Evolutionary conservation across 1,140 invertebrate genomes (phyloP), one percentile per base, ranked within the genome.

Genomic region (Zophobas morio): DNA sequence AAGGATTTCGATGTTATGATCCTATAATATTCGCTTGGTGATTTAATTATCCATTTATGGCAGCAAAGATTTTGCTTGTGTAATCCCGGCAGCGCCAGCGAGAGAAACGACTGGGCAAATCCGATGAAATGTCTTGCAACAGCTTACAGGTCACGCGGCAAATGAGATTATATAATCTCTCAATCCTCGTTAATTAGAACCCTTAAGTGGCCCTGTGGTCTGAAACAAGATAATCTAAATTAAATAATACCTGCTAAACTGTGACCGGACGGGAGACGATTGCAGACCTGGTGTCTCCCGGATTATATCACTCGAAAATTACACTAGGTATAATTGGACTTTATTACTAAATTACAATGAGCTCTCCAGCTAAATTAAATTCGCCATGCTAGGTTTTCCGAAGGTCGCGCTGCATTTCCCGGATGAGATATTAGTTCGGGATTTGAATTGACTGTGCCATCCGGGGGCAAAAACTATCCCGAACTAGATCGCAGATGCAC

Each of bases 121-220:
- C 63, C 74, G 34, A 70, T 74, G 60, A 70, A 79, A 76, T 76
- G 77, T 79, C 74, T 76, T 76, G 73, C 74, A 79, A 79, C 63
- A 56, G 66, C 63, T 76, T 75, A 72, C 54, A 79, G 77, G 77
- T 76, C 77, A 72, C 60, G 63, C 77, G 66, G 63, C 36, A 75
- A 79, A 79, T 51, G 73, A 79, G 77, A 79, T 79, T 75, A 79
- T 79, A 79, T 76, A 79, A 79, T 79, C 77, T 76, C 74, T 63
- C 63, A 72, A 76, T 74, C 77, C 73, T 75, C 74, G 77, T 74
- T 78, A 78, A 78, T 78, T 78, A 78, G 60, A 71, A 66, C 63
- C 39, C 46, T 78, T 70, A 78, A 78, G 70, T 75, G 60, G 74
- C 56, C 77, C 63, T 37, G 54, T 76, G 49, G 36, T 49, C 60